Conservation (phyloP, 1,140 invertebrate species). For the Euglossa dilemma region DNA sequence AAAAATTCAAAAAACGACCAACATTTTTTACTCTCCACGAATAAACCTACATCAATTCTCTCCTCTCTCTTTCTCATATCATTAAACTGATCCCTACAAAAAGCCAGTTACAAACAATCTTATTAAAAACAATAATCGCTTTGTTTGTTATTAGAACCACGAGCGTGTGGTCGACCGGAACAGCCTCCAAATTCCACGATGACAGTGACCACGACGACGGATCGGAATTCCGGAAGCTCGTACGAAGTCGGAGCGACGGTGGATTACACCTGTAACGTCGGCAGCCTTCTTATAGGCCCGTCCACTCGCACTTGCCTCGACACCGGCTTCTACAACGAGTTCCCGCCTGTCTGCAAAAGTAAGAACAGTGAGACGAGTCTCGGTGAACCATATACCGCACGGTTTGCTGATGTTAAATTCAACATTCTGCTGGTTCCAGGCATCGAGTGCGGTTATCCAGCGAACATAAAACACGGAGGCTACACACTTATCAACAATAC, state of each 20-base stretch:
- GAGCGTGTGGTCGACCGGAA: conserved; percentile 94
- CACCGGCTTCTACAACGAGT: conserved; percentile 96
- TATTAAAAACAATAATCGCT: not conserved
- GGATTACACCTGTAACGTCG: conserved; percentile 93
- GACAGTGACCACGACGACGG: conserved; percentile 79
- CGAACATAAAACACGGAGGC: conserved; percentile 91
- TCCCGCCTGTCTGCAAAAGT: conserved; percentile 96
- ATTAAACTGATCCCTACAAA: not conserved
- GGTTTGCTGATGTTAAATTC: not conserved
- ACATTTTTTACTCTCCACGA: too few relatives aligned
- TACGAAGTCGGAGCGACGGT: conserved; percentile 94
- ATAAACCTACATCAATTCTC: too few relatives aligned
- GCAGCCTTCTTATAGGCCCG: conserved; percentile 93
- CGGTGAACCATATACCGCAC: conserved; percentile 10
- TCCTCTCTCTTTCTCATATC: not conserved
- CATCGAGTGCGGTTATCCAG: conserved; percentile 94
- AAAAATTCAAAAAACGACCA: too few relatives aligned
- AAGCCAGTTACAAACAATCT: not conserved
- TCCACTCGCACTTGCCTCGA: conserved; percentile 91
- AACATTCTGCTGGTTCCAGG: conserved; percentile 81
- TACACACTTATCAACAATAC: conserved; percentile 93
- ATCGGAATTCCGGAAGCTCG: conserved; percentile 80
- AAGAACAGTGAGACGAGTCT: conserved; percentile 78
- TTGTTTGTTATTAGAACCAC: conserved; percentile 86
- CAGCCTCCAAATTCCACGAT: conserved; percentile 97